Evolutionary conservation across 1,140 invertebrate species (phyloP).

Genomic region (Ridgeia piscesae): DNA sequence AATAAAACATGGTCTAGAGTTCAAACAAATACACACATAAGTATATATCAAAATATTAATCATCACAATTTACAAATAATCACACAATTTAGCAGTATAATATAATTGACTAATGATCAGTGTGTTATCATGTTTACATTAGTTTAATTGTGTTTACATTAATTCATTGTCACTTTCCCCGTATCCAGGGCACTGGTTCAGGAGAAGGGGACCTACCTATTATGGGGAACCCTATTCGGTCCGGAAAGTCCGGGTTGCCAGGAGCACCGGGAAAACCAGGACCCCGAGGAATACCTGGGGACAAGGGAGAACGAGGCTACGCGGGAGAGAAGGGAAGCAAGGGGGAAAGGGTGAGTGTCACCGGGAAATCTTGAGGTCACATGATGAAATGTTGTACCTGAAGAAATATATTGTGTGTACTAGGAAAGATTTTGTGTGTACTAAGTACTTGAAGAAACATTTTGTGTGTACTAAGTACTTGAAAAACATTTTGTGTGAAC

Average conservation of each 20-base stretch:
- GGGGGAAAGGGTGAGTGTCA: not conserved
- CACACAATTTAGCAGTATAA: too few species aligned
- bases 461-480: too few species aligned
- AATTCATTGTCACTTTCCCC: not conserved
- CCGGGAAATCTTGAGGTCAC: not conserved
- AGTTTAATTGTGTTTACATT: not conserved
- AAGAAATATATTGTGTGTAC: too few species aligned
- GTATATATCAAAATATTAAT: too few species aligned
- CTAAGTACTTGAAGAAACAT: too few species aligned
- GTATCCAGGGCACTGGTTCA: not conserved
- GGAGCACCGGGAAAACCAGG: slow-evolving; percentile 33
- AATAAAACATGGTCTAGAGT: too few species aligned
- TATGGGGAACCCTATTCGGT: slow-evolving; percentile 15
- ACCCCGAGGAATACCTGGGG: slow-evolving; percentile 18
- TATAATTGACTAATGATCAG: too few species aligned
- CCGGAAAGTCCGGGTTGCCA: slow-evolving; percentile 31
- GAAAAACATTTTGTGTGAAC: too few species aligned
- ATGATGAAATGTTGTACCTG: not conserved
- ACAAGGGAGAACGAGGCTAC: not conserved
- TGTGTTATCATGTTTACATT: too few species aligned
- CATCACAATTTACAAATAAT: too few species aligned
- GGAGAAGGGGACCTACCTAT: not conserved
- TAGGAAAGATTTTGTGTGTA: too few species aligned
- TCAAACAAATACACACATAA: too few species aligned
- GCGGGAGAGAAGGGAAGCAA: slow-evolving; percentile 13